These are phyloP conservation scores for Thalassophryne amazonica DNA, from an alignment of 2,797 vertebrate genomes.

Conservation along the genomic window DNA sequence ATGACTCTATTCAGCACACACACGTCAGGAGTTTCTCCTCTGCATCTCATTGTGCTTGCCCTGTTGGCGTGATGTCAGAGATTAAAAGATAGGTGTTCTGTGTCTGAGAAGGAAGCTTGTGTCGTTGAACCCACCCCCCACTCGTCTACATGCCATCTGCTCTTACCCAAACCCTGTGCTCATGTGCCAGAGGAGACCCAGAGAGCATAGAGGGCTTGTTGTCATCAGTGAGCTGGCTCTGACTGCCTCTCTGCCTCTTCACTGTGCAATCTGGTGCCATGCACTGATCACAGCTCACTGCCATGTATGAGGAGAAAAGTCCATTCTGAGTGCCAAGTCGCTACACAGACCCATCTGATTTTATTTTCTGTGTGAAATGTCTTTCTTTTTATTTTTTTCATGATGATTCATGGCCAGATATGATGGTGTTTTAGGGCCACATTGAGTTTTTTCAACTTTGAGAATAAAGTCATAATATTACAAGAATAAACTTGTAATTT, in stretches of 20 bases:
- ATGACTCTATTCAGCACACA: slow-evolving; percentile 23
- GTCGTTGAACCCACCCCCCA: slow-evolving; percentile 35
- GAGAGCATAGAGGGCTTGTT: slow-evolving; percentile 62
- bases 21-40: slow-evolving; percentile 9
- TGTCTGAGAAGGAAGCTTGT: slow-evolving; percentile 52
- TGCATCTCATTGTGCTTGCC: background rate
- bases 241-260: slow-evolving; percentile 56
- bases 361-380: slow-evolving; percentile 38
- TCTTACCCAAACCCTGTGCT: slow-evolving; percentile 41
- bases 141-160: slow-evolving; percentile 63
- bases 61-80: slow-evolving; percentile 42
- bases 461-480: too few species aligned
- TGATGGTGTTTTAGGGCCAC: too few species aligned
- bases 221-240: slow-evolving; percentile 64
- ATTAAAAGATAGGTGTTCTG: slow-evolving; percentile 40
- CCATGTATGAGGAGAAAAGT: slow-evolving; percentile 26
- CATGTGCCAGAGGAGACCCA: slow-evolving; percentile 64
- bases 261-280: slow-evolving; percentile 79
- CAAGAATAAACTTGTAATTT: too few species aligned
- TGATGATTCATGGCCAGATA: too few species aligned
- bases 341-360: slow-evolving; percentile 32
- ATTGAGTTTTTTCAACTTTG: too few species aligned
- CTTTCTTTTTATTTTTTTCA: too few species aligned
- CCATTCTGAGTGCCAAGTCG: slow-evolving; percentile 37
- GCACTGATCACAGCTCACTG: slow-evolving; percentile 70